Base-by-base conservation (phyloP, 2,113 vertebrate species). In the Pachycephala philippinensis region DNA sequence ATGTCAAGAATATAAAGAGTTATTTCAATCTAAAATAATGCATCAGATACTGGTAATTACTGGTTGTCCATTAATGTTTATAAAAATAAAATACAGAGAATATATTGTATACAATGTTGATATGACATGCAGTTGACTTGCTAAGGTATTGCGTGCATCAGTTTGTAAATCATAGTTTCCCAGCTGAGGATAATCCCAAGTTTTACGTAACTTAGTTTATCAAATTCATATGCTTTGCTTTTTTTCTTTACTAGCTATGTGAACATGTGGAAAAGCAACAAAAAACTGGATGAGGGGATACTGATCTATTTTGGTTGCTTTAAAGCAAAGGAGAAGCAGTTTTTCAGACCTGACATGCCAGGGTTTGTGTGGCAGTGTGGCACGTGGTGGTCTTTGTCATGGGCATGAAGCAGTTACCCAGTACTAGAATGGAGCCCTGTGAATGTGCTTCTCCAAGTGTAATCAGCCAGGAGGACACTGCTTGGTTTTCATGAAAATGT, bases 311-410 rank as follows among this genome's bases (percentile, higher is more conserved):
- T 80, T 76, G 56, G 15, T 80, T 74, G n/a, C 53, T 83, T 64
- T 76, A 53, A 68, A 90, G 63, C 24, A 72, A 80, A 76, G n/a
- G 40, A 66, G 71, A 27, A 76, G 15, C 40, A 35, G 9, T 27
- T 86, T 82, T 72, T 64, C 30, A 53, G 40, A 24, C 31, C 24
- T 44, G 37, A 44, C n/a, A 13, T 4, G 2, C 19, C 16, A 14
- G 54, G 31, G 19, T 52, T 79, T 68, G 30, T 45, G n/a, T 80
- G 63, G 27, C 79, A 60, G 35, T 40, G 9, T 30, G 40, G 50
- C 26, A 50, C 2, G 0, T 3, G 15, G 40, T 37, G 31, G 31
- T 5, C 1, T 74, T 75, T 88, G 83, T n/a, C 4, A 1, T 35
- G 71, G 30, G 30, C 4, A 9, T 40, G 26, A 30, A 70, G 69